These are phyloP conservation scores for Platycheirus rosarum DNA, from an alignment of 2,888 invertebrate species.

Conservation along the genomic window DNA sequence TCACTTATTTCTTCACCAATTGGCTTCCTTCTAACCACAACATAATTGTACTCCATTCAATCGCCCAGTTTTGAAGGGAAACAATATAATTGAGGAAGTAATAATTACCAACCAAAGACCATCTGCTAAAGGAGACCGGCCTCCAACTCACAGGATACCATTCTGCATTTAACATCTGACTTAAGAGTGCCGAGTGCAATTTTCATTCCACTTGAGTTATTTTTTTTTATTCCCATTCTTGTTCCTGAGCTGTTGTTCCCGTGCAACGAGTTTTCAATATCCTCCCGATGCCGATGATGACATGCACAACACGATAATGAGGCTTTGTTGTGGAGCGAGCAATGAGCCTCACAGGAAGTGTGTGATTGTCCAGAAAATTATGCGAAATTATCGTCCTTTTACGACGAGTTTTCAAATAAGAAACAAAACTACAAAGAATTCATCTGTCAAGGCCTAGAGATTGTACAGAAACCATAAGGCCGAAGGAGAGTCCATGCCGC, in stretches of 20 bases:
- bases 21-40: neutral
- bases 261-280: conserved; percentile 51
- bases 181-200: conserved; percentile 33
- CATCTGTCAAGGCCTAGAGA: conserved; percentile 18
- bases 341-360: conserved; percentile 57
- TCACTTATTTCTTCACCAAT: neutral
- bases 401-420: neutral
- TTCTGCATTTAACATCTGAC: conserved; percentile 53
- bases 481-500: neutral
- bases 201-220: conserved; percentile 48
- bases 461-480: neutral
- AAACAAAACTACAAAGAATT: neutral
- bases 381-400: conserved; percentile 59
- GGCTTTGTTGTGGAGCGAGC: conserved; percentile 32
- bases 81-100: conserved; percentile 81
- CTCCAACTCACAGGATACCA: conserved; percentile 49
- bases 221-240: conserved; percentile 22
- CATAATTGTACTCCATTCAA: neutral
- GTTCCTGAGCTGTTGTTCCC: conserved; percentile 11
- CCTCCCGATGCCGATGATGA: conserved; percentile 20
- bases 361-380: conserved; percentile 67
- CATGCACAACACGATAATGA: conserved; percentile 59
- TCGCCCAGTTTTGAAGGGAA: conserved; percentile 56
- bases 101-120: conserved; percentile 77
- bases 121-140: conserved; percentile 35